A percentile compares a stretch with the other conserved stretches of the same genome.
Conservation (phyloP, 2,797 vertebrate species). For the Apogon hyalosoma region DNA sequence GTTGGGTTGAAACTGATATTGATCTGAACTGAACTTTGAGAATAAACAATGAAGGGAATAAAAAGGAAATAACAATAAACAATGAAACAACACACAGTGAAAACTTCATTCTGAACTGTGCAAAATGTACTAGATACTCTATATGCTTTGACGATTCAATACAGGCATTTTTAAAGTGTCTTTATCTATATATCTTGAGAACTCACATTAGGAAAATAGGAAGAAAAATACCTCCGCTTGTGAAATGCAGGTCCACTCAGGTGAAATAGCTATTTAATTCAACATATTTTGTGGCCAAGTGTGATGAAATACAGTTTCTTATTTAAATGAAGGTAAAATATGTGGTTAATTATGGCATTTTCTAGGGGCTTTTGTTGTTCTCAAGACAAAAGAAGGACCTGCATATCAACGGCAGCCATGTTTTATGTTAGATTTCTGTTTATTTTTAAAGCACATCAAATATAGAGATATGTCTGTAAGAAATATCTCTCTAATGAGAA, state of each 20-base stretch:
- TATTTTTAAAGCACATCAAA: constrained; percentile 40
- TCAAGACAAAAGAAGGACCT: constrained; percentile 19
- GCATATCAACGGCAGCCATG: constrained; percentile 25
- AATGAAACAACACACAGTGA: no score
- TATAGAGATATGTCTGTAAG: neutral
- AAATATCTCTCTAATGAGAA: constrained; percentile 37
- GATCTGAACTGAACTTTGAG: constrained; percentile 9
- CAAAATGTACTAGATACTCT: constrained; percentile 1
- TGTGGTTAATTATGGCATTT: neutral
- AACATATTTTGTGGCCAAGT: neutral
- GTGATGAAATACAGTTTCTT: neutral
- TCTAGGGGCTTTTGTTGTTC: neutral
- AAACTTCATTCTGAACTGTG: constrained; percentile 10
- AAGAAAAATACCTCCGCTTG: constrained; percentile 29
- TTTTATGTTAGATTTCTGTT: constrained; percentile 21
- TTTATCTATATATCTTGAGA: constrained; percentile 47
- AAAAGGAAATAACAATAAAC: no score
- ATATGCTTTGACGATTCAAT: constrained; percentile 33
- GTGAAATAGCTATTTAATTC: constrained; percentile 3
- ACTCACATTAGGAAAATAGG: constrained; percentile 29
- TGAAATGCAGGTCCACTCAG: constrained; percentile 23
- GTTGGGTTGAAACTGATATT: constrained; percentile 3
- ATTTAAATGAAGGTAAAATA: neutral
- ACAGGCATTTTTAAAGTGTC: constrained; percentile 37
- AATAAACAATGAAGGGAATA: no score